Base-by-base conservation (phyloP, 2,888 invertebrate species). In the Ectropis crepuscularia region DNA sequence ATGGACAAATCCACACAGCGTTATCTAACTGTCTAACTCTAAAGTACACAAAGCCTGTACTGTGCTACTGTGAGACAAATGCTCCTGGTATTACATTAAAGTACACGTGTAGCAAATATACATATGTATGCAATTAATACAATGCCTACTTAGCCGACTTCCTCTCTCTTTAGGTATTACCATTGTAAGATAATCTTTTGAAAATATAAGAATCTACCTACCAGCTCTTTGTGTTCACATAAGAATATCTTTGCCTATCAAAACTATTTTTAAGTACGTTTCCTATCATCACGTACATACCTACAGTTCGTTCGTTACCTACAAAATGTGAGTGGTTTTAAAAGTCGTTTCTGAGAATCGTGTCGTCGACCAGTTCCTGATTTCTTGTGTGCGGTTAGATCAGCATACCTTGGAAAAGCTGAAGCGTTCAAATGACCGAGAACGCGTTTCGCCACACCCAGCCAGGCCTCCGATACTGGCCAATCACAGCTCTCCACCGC, bases 391-490 rank as follows among this genome's bases (percentile, higher is more conserved):
- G 77, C 80, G 80, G 76, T 75, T 72, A 60, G 54, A 60, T 64
- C 72, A 73, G 53, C 67, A 72, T 46, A 57, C 72, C 77, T 81
- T 81, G 71, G 67, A 72, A 65, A 69, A 68, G 73, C 63, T 72
- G 76, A 69, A 74, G 78, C 85, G 16, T 87, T 81, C 67, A 73
- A 78, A 70, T 73, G 69, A 72, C 72, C 74, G 77, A 74, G 76
- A 80, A 81, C 85, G 82, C 80, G 90, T 87, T 87, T 77, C 82
- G 86, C 84, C 90, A 91, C 90, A 89, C 91, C 90, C 89, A 77
- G 89, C 88, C 92, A 86, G 87, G 91, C 92, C 92, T 83, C 90
- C 89, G 69, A 59, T 50, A 70, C 53, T 78, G 71, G 67, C 92
- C 92, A 92, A 92, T 92, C 88, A 80, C 74, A 75, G 65, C 74